A percentile compares a stretch with the other conserved stretches of the same genome.
Evolutionary conservation across 1,140 invertebrate species (phyloP).

Genomic region (Zaprionus vittiger): DNA sequence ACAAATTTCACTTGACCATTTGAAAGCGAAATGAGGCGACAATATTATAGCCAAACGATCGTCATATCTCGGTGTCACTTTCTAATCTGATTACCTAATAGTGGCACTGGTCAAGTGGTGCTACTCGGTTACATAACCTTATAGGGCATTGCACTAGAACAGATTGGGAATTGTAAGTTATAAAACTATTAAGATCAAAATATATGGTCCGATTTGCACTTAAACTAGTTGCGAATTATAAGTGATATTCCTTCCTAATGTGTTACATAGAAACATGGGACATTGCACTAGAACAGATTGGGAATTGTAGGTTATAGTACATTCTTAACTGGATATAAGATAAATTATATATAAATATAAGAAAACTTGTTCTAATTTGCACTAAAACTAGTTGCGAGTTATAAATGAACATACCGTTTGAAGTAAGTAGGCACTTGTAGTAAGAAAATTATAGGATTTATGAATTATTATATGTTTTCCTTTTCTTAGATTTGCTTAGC

Average conservation of each 20-base stretch:
- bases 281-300: background rate
- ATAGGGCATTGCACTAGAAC: conserved; percentile 24
- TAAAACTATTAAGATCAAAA: too few relatives aligned
- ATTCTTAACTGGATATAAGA: too few relatives aligned
- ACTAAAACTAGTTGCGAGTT: conserved; percentile 24
- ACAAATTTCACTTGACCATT: conserved; percentile 78
- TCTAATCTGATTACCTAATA: conserved; percentile 74
- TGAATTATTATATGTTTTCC: background rate
- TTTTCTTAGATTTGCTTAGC: conserved; percentile 88
- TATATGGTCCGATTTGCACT: background rate
- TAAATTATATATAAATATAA: too few relatives aligned
- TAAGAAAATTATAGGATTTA: background rate
- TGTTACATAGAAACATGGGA: too few relatives aligned
- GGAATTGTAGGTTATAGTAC: background rate
- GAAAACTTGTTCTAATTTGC: background rate
- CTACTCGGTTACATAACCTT: conserved; percentile 13
- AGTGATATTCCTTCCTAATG: background rate
- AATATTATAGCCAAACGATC: conserved; percentile 53
- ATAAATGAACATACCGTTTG: conserved; percentile 15
- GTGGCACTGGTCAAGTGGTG: background rate
- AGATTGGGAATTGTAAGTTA: conserved; percentile 22
- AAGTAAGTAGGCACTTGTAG: too few relatives aligned
- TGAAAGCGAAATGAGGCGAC: conserved; percentile 63
- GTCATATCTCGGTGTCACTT: conserved; percentile 64
- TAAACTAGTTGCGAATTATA: conserved; percentile 27